Percentiles rank a stretch among this genome's conserved stretches.
These are phyloP conservation scores for Vulpes lagopus DNA, from an alignment of 2,113 vertebrate species.

Conservation along the genomic window DNA sequence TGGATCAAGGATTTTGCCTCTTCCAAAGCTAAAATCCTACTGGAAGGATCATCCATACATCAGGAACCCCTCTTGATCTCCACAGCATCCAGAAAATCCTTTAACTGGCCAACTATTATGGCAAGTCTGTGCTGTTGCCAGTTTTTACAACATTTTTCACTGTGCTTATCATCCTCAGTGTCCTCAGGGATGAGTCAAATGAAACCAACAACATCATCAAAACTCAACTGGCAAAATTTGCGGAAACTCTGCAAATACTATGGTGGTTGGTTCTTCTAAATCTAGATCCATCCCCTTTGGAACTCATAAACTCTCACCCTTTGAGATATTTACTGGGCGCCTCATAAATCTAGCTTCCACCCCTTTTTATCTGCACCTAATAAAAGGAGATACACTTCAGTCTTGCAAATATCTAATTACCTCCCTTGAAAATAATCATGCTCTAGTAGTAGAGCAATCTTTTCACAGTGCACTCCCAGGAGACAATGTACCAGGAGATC, in stretches of 20 bases:
- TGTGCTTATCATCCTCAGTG: background rate
- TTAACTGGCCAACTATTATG: background rate
- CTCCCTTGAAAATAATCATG: background rate
- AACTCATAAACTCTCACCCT: background rate
- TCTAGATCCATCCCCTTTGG: background rate
- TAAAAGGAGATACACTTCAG: background rate
- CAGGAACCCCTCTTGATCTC: too few species aligned
- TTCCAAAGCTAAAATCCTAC: background rate
- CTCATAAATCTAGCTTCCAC: background rate
- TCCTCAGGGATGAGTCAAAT: background rate
- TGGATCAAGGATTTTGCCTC: background rate
- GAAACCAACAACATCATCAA: background rate
- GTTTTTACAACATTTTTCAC: background rate
- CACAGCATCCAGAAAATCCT: background rate
- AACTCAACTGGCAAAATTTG: background rate
- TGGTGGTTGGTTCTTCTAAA: background rate
- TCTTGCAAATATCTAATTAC: background rate
- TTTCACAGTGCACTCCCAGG: background rate
- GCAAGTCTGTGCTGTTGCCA: background rate
- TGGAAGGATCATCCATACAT: background rate
- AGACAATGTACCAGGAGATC: background rate
- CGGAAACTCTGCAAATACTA: background rate
- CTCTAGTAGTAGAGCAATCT: background rate
- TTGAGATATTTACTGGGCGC: background rate
- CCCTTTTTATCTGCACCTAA: background rate